Percentiles rank a stretch among this genome's conserved stretches.
These are phyloP conservation scores for Triplophysa yarkandensis DNA, from an alignment of 2,797 vertebrate species.

Conservation along the genomic window DNA sequence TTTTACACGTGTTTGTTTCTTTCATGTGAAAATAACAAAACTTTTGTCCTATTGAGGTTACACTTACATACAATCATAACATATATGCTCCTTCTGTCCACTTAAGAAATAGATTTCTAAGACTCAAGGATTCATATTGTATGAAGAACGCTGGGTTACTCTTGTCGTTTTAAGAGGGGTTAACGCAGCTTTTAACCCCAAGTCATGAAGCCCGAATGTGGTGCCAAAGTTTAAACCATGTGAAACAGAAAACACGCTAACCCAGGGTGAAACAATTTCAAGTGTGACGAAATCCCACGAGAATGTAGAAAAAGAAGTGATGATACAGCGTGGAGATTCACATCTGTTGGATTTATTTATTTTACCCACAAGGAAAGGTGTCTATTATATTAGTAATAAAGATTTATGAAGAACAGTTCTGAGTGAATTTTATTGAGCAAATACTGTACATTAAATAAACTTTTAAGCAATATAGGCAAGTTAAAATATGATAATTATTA, in stretches of 20 bases:
- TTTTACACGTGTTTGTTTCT: neutral
- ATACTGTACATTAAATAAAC: no score
- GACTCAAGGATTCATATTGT: neutral
- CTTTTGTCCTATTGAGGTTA: neutral
- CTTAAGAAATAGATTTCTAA: neutral
- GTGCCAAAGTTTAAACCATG: neutral
- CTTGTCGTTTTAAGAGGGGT: neutral
- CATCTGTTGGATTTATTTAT: constrained; percentile 53
- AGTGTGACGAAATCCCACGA: neutral
- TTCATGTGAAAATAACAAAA: neutral
- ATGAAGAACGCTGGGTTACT: neutral
- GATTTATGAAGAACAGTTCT: constrained; percentile 46
- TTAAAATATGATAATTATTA: no score
- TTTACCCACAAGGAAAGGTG: constrained; percentile 51
- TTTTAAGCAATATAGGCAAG: no score
- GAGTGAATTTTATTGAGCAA: neutral
- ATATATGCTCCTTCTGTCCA: neutral
- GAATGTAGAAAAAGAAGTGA: neutral
- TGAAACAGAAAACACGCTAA: neutral
- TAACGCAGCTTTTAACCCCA: neutral
- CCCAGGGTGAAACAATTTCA: neutral
- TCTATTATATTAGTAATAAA: constrained; percentile 73
- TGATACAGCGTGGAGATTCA: neutral
- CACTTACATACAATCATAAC: constrained; percentile 1
- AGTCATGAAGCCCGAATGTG: neutral